A percentile compares a stretch with the other conserved stretches of the same genome.
Evolutionary conservation across 1,140 invertebrate species (phyloP).

Genomic region (Heliconius hewitsoni): DNA sequence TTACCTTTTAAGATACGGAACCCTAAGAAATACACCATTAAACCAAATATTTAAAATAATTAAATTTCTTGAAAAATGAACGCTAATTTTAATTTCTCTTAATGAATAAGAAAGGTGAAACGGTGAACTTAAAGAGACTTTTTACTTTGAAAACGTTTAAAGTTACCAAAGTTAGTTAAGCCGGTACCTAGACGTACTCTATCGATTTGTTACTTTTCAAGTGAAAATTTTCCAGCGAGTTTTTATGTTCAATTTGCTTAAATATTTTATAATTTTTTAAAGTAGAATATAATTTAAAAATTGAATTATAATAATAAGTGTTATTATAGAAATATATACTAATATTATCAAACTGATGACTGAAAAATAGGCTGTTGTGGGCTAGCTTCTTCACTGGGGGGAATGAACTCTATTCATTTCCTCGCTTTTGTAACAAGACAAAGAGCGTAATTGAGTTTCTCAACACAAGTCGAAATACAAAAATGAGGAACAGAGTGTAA

Average conservation of each 20-base stretch:
- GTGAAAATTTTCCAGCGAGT: background rate
- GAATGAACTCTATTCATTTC: too few species aligned
- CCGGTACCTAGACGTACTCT: background rate
- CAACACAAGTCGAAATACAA: too few species aligned
- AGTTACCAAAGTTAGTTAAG: conserved; percentile 6
- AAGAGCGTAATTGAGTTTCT: too few species aligned
- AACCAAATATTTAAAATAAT: background rate
- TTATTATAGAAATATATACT: too few species aligned
- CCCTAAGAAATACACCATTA: background rate
- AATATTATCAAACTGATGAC: background rate
- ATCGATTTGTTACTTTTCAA: conserved; percentile 4
- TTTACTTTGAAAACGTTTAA: conserved; percentile 3
- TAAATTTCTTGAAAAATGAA: background rate
- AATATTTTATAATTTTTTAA: too few species aligned
- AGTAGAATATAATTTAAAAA: too few species aligned
- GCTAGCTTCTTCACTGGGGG: too few species aligned
- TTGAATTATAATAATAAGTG: too few species aligned
- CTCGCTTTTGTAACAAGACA: too few species aligned
- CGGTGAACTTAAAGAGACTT: background rate
- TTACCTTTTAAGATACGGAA: too few species aligned
- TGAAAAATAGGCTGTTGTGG: too few species aligned
- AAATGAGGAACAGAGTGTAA: too few species aligned
- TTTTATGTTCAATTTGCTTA: background rate
- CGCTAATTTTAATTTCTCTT: background rate
- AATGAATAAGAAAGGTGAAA: background rate